These are phyloP conservation scores for Metallyticus violacea DNA, from an alignment of 2,888 invertebrate species.

Conservation along the genomic window DNA sequence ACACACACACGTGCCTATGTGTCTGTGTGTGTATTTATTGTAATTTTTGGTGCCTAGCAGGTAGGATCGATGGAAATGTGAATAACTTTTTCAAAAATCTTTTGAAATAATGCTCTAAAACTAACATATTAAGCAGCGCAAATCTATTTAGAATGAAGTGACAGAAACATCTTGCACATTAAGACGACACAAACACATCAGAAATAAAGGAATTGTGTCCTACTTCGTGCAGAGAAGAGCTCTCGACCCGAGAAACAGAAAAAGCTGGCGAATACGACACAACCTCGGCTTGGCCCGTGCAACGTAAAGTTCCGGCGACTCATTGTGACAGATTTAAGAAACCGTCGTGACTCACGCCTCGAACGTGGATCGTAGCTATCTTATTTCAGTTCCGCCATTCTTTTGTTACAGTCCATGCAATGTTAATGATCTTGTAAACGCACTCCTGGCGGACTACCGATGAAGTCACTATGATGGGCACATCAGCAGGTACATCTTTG, in stretches of 20 bases:
- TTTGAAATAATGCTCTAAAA: no score
- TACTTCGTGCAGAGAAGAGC: background rate
- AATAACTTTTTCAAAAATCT: no score
- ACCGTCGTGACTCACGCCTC: background rate
- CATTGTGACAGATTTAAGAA: background rate
- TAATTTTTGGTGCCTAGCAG: no score
- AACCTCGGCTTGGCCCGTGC: background rate
- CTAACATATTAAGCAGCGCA: no score
- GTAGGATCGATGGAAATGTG: no score
- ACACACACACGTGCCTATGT: no score
- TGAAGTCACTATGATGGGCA: background rate
- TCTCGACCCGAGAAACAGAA: background rate
- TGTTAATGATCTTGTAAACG: background rate
- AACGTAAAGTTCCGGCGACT: background rate
- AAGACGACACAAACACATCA: background rate
- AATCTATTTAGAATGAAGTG: no score
- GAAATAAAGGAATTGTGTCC: background rate
- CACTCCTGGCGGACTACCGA: background rate
- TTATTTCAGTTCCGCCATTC: background rate
- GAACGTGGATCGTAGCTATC: background rate
- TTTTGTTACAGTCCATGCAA: background rate
- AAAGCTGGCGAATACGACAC: background rate
- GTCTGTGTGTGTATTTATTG: no score
- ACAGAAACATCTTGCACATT: background rate
- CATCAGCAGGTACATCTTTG: no score